Percentiles rank a stretch among this genome's conserved stretches.
Evolutionary conservation across 2,797 vertebrate species (phyloP).

Genomic region (Myiotriccus ornatus): DNA sequence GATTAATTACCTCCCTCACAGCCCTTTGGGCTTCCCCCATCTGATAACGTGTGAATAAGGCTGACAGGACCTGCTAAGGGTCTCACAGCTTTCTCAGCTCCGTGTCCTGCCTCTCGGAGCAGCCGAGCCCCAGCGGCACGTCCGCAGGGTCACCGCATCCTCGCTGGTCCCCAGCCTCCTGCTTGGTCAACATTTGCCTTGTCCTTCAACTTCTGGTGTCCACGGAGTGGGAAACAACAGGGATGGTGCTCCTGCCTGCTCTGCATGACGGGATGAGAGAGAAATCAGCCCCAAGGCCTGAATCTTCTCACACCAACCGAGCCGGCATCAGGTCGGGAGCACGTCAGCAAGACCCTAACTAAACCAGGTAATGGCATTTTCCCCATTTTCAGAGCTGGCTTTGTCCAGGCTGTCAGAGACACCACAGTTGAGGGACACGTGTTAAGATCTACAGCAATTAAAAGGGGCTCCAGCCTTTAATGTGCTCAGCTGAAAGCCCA

Average conservation of each 20-base stretch:
- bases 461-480: conserved; percentile 4
- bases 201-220: background rate
- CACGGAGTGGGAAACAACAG: rapidly evolving
- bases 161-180: background rate
- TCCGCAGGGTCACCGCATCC: background rate
- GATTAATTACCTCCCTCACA: conserved; percentile 55
- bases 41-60: conserved; percentile 69
- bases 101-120: background rate
- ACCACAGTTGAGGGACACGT: background rate
- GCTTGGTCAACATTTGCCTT: background rate
- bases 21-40: conserved; percentile 64
- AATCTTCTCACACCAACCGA: rapidly evolving
- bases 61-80: conserved; percentile 68
- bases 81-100: conserved; percentile 45
- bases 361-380: background rate
- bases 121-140: background rate
- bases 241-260: background rate
- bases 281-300: background rate
- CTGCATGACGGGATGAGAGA: background rate
- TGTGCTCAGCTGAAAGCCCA: conserved; percentile 31
- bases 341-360: background rate
- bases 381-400: rapidly evolving
- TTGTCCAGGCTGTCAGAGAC: background rate
- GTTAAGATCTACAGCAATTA: conserved; percentile 20
- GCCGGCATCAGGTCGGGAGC: rapidly evolving